Percentiles rank a stretch among this genome's conserved stretches.
Evolutionary conservation across 2,888 invertebrate species (phyloP).

Genomic region (Dynastes hyllus): DNA sequence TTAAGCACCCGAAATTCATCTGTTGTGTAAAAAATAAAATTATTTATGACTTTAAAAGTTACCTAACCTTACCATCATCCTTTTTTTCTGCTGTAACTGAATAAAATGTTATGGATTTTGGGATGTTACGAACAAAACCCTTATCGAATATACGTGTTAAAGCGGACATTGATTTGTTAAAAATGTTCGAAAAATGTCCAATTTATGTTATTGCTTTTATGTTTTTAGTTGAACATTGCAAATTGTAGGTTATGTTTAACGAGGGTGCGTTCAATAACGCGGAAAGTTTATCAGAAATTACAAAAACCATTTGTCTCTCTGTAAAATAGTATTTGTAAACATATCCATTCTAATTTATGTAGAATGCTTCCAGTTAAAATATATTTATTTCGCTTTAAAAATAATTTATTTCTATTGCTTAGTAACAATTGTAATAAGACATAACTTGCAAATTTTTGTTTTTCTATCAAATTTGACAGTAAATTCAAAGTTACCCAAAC

Average conservation of each 20-base stretch:
- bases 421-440: slow-evolving; percentile 12
- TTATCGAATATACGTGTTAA: slow-evolving; percentile 52
- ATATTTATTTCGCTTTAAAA: background rate
- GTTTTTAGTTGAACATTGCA: background rate
- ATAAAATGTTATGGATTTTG: slow-evolving; percentile 49
- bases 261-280: slow-evolving; percentile 14
- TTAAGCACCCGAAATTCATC: slow-evolving; percentile 69
- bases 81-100: slow-evolving; percentile 37
- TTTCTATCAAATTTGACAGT: slow-evolving; percentile 48
- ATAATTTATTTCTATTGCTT: slow-evolving; percentile 21
- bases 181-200: background rate
- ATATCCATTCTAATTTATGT: too few species aligned
- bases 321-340: too few species aligned
- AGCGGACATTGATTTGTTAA: slow-evolving; percentile 52
- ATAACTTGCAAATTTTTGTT: slow-evolving; percentile 15
- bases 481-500: slow-evolving; percentile 47
- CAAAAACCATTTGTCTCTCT: too few species aligned
- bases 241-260: background rate
- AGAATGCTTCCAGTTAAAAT: background rate
- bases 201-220: background rate
- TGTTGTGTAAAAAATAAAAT: slow-evolving; percentile 55
- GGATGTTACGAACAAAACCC: slow-evolving; percentile 38
- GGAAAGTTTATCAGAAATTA: background rate
- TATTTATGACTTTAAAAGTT: background rate
- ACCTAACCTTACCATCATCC: slow-evolving; percentile 42